Evolutionary conservation across 2,888 invertebrate species (phyloP), one percentile per base, ranked within the genome.

Genomic region (Ochlodes sylvanus): DNA sequence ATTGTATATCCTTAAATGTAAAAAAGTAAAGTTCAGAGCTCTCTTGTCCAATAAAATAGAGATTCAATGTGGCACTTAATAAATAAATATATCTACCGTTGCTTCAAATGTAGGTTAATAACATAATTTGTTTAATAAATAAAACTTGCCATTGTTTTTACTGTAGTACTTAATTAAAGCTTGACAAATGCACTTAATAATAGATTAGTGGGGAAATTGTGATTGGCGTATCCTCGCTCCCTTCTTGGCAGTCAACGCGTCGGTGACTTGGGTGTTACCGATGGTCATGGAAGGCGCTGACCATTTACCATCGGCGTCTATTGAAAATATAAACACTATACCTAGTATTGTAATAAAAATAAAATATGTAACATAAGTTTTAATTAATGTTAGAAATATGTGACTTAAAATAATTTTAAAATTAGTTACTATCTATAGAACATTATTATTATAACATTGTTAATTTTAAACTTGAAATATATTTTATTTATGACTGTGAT

Each of bases 401-500:
- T 27, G 27, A 27, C 27, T 27, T 27, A 5, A 27, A 27, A 4
- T 27, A 27, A 5, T 27, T 27, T 5, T 27, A 27, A 27, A 4
- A 27, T 4, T 27, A 27, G 5, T 2, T 27, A 4, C 5, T 27
- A 27, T 27, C 27, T 27, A 4, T 27, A 27, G 27, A 27, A 27
- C 5, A 27, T 27, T 4, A 27, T 27, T 4, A 27, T 27, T 27
- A 27, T 27, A 27, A 47, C 47, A 14, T 17, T 47, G 6, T 7
- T 17, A 47, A 2, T 12, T 17, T 47, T 6, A 14, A 47, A 47
- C 47, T 7, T 47, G 9, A 50, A 19, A 19, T n/a, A 54, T 54
- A 15, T 56, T 56, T 38, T 38, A 32, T 17, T 78, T 73, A 76
- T 81, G 82, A 84, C 86, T 86, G 86, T 85, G 86, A 87, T 86